Base-by-base conservation (phyloP, 1,140 invertebrate genomes). In the Muscidifurax raptorellus region DNA sequence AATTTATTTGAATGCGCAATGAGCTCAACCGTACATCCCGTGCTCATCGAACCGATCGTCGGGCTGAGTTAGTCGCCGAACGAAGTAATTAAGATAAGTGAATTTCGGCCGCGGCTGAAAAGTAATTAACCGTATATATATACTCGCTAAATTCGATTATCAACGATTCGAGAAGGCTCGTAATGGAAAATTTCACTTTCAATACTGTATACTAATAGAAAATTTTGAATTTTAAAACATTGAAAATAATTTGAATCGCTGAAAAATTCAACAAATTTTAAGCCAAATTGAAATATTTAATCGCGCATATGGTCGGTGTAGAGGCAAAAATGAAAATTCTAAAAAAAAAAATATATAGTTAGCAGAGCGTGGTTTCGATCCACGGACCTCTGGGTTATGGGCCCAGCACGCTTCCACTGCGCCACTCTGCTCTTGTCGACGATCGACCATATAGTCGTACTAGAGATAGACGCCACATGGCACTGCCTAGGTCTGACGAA, bases 361-460 rank as follows among this genome's bases (percentile, higher is more conserved):
- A 97, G 96, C 96, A 97, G 96, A 97, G 95, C 96, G 96, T 97
- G 95, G 96, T 97, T 97, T 97, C 96, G 96, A 97, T 97, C 96
- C 95, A 97, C 96, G 96, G 96, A 98, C 97, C 97, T 98, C 97
- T 98, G 97, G 97, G 97, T 98, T 98, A 98, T 98, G 97, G 96
- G 97, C 97, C 97, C 97, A 98, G 97, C 97, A 97, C 97, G 97
- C 96, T 98, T 97, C 97, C 97, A 96, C 97, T 98, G 97, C 97
- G 97, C 97, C 97, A 98, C 97, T 97, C 97, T 98, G 97, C 96
- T 96, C 81, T 85, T 72, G 25, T 36, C 2, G 28, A 32, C 6
- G 2, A 18, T 7, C 6, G 2, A 9, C 28, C 22, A 3, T 40
- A 74, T 32, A n/a, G 28, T 10, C 32, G 28, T 28, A 69, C 22